Percentiles rank a stretch among this genome's conserved stretches.
phyloP scores from a whole-genome alignment of 2,888 invertebrate species.

The Plemyria rubiginata region DNA sequence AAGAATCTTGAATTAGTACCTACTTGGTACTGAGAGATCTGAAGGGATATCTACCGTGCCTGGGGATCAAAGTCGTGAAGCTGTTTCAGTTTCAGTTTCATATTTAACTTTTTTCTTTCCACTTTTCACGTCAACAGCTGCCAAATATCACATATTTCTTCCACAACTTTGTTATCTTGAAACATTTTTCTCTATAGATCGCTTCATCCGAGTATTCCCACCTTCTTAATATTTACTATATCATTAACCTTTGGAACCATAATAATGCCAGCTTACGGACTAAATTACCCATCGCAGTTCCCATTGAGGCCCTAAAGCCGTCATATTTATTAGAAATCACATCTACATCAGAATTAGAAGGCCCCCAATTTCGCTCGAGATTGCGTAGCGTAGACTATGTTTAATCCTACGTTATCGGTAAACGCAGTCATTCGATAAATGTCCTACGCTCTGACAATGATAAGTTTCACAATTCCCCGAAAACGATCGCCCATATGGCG shows the following conservation, averaged over 20 bases:
- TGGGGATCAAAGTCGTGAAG: too few relatives aligned
- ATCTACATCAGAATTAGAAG: slow-evolving; percentile 46
- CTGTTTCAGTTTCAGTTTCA: too few relatives aligned
- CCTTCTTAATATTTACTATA: slow-evolving; percentile 43
- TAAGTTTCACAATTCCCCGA: slow-evolving; percentile 44
- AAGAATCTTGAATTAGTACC: too few relatives aligned
- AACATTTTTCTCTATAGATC: slow-evolving; percentile 35
- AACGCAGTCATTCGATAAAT: slow-evolving; percentile 65
- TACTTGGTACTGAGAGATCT: too few relatives aligned
- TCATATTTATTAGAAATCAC: slow-evolving; percentile 47
- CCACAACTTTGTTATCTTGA: slow-evolving; percentile 36
- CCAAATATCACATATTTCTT: slow-evolving; percentile 46
- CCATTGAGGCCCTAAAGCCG: slow-evolving; percentile 42
- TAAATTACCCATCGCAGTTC: slow-evolving; percentile 46
- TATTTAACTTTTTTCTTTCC: slow-evolving; percentile 42
- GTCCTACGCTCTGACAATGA: slow-evolving; percentile 53
- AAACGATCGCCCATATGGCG: slow-evolving; percentile 44
- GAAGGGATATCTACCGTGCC: too few relatives aligned
- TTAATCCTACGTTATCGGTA: slow-evolving; percentile 69
- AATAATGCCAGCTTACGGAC: slow-evolving; percentile 44
- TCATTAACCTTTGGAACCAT: slow-evolving; percentile 51
- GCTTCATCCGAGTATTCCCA: slow-evolving; percentile 36
- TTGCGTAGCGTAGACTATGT: slow-evolving; percentile 59
- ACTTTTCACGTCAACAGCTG: slow-evolving; percentile 40
- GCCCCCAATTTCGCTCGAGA: slow-evolving; percentile 59